Evolutionary conservation across 2,113 vertebrate species (phyloP).

Genomic region (Salvelinus sp.): DNA sequence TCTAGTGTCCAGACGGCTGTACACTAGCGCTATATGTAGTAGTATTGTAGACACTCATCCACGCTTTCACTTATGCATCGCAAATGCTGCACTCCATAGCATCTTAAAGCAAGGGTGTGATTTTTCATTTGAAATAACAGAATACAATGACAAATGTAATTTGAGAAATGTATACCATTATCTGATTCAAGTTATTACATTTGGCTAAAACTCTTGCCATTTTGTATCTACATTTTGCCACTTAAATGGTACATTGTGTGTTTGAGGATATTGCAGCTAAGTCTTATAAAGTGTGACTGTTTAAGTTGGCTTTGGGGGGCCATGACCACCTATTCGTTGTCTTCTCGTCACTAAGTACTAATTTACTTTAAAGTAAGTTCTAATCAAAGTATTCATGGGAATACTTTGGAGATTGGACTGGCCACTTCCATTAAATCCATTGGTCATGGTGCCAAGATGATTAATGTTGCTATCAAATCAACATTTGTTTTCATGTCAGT

Average conservation of each 20-base stretch:
- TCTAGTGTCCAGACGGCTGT: conserved; percentile 46
- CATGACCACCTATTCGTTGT: not conserved
- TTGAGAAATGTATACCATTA: not conserved
- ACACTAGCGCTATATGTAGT: conserved; percentile 31
- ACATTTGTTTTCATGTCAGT: too few species aligned
- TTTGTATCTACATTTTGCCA: not conserved
- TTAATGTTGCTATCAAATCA: too few species aligned
- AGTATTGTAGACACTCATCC: conserved; percentile 18
- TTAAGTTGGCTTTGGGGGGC: not conserved
- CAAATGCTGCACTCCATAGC: conserved; percentile 10
- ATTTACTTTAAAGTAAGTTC: not conserved
- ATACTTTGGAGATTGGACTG: too few species aligned
- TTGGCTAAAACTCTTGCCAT: not conserved
- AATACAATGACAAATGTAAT: not conserved
- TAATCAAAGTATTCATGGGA: not conserved
- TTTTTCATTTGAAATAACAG: not conserved
- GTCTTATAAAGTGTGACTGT: not conserved
- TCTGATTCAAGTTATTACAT: not conserved
- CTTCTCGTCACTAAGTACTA: too few species aligned
- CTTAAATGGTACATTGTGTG: conserved; percentile 3
- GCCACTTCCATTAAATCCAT: too few species aligned
- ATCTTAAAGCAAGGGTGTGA: conserved; percentile 3
- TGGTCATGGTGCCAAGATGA: too few species aligned
- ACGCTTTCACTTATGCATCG: not conserved
- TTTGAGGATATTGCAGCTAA: conserved; percentile 14